Conservation (phyloP, 2,797 vertebrate genomes). For the Helostoma temminkii region DNA sequence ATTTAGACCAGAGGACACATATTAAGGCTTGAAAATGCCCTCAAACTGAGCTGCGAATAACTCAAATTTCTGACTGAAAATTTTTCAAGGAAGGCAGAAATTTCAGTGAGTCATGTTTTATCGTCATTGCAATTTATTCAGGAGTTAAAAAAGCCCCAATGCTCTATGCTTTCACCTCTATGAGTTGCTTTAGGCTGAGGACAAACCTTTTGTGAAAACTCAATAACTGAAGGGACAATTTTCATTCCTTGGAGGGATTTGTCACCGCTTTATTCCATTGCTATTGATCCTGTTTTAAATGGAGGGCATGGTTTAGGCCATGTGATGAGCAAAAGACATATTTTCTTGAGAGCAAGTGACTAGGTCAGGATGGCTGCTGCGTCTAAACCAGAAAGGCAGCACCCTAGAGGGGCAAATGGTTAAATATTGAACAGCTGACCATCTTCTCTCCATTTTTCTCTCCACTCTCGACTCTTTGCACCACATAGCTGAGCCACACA, state of each 20-base stretch:
- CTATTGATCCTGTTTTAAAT: constrained; percentile 75
- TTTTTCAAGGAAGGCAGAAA: neutral
- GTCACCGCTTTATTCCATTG: constrained; percentile 70
- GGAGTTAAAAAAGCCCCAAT: constrained; percentile 19
- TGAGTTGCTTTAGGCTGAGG: constrained; percentile 37
- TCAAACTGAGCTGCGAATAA: neutral
- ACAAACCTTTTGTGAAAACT: constrained; percentile 71
- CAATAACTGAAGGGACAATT: constrained; percentile 65
- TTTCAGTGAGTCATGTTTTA: neutral
- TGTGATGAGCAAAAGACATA: constrained; percentile 64
- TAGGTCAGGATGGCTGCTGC: constrained; percentile 46
- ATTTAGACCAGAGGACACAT: no score
- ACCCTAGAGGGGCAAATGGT: constrained; percentile 44
- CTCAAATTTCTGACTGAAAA: neutral
- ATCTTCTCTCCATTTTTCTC: constrained; percentile 44
- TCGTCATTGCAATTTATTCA: neutral
- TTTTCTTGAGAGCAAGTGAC: constrained; percentile 66
- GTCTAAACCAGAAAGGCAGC: constrained; percentile 62
- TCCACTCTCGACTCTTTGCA: constrained; percentile 38
- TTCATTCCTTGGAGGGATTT: constrained; percentile 58
- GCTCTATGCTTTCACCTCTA: constrained; percentile 53
- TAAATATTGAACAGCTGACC: constrained; percentile 73
- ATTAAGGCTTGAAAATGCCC: no score
- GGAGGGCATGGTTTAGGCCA: constrained; percentile 55
- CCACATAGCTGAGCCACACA: constrained; percentile 60